These are phyloP conservation scores for Cephalotes varians DNA, from an alignment of 2,888 invertebrate species.

Conservation along the genomic window DNA sequence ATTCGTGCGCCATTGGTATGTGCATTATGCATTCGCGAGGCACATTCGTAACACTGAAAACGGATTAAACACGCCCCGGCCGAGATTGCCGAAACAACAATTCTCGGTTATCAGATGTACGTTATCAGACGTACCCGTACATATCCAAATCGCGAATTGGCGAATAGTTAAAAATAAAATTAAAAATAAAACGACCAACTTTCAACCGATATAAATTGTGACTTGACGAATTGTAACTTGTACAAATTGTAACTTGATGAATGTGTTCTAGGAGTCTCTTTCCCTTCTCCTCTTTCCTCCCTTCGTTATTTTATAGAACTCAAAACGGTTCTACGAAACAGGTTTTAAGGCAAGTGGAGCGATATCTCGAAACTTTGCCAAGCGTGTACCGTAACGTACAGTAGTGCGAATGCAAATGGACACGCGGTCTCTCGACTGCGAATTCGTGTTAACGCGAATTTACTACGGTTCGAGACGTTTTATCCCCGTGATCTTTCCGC, in stretches of 20 bases:
- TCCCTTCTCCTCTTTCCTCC: neutral
- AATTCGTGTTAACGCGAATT: constrained; percentile 45
- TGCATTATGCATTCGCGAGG: constrained; percentile 24
- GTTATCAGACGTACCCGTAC: neutral
- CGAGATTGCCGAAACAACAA: constrained; percentile 15
- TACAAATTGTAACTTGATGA: too few species aligned
- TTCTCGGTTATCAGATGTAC: too few species aligned
- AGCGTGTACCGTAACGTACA: neutral
- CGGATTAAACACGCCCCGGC: neutral
- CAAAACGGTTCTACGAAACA: neutral
- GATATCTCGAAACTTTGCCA: constrained; percentile 15
- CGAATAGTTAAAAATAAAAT: neutral
- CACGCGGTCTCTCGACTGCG: constrained; percentile 48
- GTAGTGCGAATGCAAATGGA: neutral
- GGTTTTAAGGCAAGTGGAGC: neutral
- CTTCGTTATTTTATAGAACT: neutral
- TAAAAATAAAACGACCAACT: neutral
- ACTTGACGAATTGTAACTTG: too few species aligned
- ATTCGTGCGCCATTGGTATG: constrained; percentile 7
- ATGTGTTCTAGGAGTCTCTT: neutral
- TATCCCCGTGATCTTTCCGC: constrained; percentile 13
- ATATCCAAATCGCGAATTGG: neutral
- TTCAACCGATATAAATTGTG: neutral
- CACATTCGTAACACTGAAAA: neutral
- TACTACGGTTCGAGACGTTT: constrained; percentile 40